Percentiles rank a stretch among this genome's conserved stretches.
These are phyloP conservation scores for Neoitamus cyanurus DNA, from an alignment of 2,888 invertebrate genomes.

Conservation along the genomic window DNA sequence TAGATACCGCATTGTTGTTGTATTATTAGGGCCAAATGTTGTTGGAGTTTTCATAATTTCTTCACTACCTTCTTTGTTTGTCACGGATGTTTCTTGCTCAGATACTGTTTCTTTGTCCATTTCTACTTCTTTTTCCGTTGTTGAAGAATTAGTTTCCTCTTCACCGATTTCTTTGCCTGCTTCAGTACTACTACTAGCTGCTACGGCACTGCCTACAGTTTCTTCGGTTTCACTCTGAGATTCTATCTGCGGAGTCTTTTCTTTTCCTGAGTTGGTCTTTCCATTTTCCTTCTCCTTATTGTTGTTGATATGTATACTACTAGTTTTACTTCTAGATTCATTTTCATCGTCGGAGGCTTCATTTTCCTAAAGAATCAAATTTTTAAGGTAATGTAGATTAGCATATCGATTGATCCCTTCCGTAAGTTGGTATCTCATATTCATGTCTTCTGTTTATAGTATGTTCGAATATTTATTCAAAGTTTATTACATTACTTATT, in stretches of 20 bases:
- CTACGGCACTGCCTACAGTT: not conserved
- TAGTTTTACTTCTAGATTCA: conserved; percentile 1
- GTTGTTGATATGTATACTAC: not conserved
- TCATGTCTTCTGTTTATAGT: not conserved
- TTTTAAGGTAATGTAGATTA: not conserved
- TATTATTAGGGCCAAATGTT: conserved; percentile 58
- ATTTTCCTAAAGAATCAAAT: not conserved
- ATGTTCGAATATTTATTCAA: not conserved
- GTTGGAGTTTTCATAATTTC: conserved; percentile 54
- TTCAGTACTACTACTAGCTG: too few species aligned
- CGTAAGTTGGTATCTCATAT: not conserved
- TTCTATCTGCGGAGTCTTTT: not conserved
- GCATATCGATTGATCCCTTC: not conserved
- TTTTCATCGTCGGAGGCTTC: conserved; percentile 53
- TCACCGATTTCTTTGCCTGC: not conserved
- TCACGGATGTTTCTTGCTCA: too few species aligned
- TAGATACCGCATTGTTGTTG: conserved; percentile 56
- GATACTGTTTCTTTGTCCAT: not conserved
- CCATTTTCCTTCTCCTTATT: not conserved
- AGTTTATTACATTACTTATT: too few species aligned
- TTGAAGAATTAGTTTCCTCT: not conserved
- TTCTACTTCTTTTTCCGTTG: not conserved
- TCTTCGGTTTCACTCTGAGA: not conserved
- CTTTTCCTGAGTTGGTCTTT: not conserved
- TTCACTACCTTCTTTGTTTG: not conserved